Evolutionary conservation across 2,797 vertebrate genomes (phyloP).

Genomic region (Myiotriccus ornatus): DNA sequence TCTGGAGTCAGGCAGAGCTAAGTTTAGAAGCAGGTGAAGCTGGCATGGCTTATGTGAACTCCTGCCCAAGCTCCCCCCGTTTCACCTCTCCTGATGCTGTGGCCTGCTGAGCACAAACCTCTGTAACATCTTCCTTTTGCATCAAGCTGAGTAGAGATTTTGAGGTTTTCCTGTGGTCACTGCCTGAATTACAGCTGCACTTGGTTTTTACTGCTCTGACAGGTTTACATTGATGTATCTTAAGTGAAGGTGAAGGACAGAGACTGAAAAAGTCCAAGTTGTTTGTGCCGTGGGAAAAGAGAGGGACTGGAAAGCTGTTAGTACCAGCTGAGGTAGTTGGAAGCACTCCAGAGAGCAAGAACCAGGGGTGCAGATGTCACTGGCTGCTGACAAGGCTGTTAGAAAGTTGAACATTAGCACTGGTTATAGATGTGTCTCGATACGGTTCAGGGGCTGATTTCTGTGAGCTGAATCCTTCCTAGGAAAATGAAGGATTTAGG

Average conservation of each 20-base stretch:
- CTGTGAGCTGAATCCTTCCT: background rate
- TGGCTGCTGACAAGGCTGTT: background rate
- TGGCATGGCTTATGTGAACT: background rate
- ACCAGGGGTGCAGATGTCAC: background rate
- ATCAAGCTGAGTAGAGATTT: slow-evolving; percentile 24
- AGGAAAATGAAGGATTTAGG: background rate
- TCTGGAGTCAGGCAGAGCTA: background rate
- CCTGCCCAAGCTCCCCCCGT: background rate
- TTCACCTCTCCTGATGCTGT: background rate
- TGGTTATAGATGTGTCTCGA: background rate
- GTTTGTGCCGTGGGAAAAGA: background rate
- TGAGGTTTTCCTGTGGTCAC: slow-evolving; percentile 63
- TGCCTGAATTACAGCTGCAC: background rate
- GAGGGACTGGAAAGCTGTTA: background rate
- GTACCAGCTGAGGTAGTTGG: background rate
- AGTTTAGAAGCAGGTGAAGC: slow-evolving; percentile 25
- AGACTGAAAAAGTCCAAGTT: background rate
- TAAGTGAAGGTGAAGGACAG: background rate
- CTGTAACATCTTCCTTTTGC: background rate
- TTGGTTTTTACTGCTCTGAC: background rate
- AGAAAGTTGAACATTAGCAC: background rate
- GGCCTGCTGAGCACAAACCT: background rate
- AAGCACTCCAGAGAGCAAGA: background rate
- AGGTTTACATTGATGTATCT: background rate
- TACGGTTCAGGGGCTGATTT: background rate